Base-by-base conservation (phyloP, 37 sponge, comb jelly and placozoan genomes). In the Mnemiopsis leidyi region DNA sequence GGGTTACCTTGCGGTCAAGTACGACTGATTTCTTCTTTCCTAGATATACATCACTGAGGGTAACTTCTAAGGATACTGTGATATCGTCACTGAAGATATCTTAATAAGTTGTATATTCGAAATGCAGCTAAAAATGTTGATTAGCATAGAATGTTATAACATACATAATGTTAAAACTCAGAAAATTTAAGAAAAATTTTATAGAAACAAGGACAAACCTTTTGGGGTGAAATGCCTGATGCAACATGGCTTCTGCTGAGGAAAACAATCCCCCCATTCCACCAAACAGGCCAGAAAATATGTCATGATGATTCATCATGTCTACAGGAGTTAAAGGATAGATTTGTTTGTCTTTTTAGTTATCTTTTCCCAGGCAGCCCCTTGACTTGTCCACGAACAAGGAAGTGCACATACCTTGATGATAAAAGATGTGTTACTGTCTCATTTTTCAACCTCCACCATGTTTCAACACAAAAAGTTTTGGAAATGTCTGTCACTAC, bases 71-170 rank as follows among this genome's bases (percentile, higher is more conserved):
- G 1, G 61, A 37, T n/a, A 85, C 61, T n/a, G 90, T 85, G 5
- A 85, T 85, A 38, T 85, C 90, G 61, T 85, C 90, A 85, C 90
- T 85, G 90, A 85, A 85, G 29, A 85, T 29, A 13, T 48, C 13
- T 48, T 48, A 18, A 48, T 48, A 48, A 13, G 13, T 48, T 48
- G 61, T 18, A 48, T 48, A 48, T 13, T 48, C 5, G 61, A 18
- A 48, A 48, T 48, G 13, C 13, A 48, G 13, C 61, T n/a, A n/a
- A n/a, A n/a, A n/a, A n/a, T n/a, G n/a, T n/a, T n/a, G n/a, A n/a
- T n/a, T n/a, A n/a, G n/a, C n/a, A n/a, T n/a, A n/a, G n/a, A n/a
- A n/a, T n/a, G n/a, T n/a, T n/a, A n/a, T n/a, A n/a, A n/a, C n/a
- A n/a, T n/a, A n/a, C n/a, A n/a, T n/a, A n/a, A n/a, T n/a, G n/a